Evolutionary conservation across 2,113 vertebrate genomes (phyloP).

Genomic region (Elgaria multicarinata): DNA sequence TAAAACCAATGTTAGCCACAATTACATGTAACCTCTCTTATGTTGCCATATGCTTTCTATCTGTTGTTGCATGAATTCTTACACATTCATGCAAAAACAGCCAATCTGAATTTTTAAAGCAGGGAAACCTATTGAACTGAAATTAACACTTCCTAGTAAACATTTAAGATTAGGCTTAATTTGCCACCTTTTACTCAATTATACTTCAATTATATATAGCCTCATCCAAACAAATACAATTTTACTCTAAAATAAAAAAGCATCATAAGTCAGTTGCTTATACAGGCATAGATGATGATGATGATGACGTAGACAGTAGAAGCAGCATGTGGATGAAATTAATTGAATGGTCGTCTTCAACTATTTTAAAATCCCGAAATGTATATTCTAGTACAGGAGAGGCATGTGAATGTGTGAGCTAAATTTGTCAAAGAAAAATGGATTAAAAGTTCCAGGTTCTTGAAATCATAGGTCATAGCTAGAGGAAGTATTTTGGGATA

Average conservation of each 20-base stretch:
- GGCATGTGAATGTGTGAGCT: too few species aligned
- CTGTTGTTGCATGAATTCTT: too few species aligned
- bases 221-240: background rate
- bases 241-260: background rate
- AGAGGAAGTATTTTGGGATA: too few species aligned
- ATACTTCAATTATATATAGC: background rate
- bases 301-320: background rate
- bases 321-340: background rate
- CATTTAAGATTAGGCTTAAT: background rate
- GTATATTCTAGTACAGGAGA: too few species aligned
- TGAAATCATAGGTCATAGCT: too few species aligned
- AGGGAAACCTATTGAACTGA: background rate
- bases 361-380: too few species aligned
- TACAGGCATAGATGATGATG: background rate
- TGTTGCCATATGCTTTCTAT: too few species aligned
- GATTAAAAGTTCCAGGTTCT: too few species aligned
- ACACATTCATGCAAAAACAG: too few species aligned
- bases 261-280: background rate
- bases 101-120: background rate
- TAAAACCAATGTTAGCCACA: background rate
- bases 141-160: background rate
- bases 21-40: background rate
- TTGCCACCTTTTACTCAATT: background rate
- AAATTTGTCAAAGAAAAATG: too few species aligned
- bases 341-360: background rate